A percentile compares a stretch with the other conserved stretches of the same genome.
These are phyloP conservation scores for Monomorium pharaonis DNA, from an alignment of 1,140 invertebrate species.

Conservation along the genomic window DNA sequence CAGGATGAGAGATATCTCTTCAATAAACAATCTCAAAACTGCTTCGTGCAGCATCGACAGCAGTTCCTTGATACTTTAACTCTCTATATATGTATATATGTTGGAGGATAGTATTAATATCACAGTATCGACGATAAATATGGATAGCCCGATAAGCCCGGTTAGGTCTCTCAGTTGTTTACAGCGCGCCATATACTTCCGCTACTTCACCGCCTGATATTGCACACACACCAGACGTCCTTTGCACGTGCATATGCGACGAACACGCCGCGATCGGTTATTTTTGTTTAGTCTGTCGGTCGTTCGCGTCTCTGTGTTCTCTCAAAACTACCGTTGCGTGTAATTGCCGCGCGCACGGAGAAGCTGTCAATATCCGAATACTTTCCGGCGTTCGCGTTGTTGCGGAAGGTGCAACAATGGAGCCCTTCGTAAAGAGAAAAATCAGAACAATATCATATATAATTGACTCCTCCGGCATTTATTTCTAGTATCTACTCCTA, in stretches of 20 bases:
- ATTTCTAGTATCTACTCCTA: neutral
- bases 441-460: neutral
- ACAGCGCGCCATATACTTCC: slow-evolving; percentile 59
- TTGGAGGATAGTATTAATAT: slow-evolving; percentile 29
- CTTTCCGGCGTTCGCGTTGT: neutral
- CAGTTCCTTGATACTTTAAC: slow-evolving; percentile 37
- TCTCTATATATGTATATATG: no score
- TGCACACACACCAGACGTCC: slow-evolving; percentile 28
- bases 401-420: neutral
- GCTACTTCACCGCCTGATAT: slow-evolving; percentile 56
- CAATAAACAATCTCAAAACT: slow-evolving; percentile 8
- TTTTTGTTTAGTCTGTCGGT: slow-evolving; percentile 76
- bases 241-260: slow-evolving; percentile 38
- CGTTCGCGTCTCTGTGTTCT: slow-evolving; percentile 55
- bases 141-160: slow-evolving; percentile 15
- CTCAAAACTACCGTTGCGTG: slow-evolving; percentile 52
- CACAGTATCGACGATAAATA: slow-evolving; percentile 11
- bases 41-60: slow-evolving; percentile 22
- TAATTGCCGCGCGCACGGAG: slow-evolving; percentile 30
- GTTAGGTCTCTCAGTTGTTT: slow-evolving; percentile 6
- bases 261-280: slow-evolving; percentile 61
- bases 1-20: neutral
- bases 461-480: neutral
- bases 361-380: slow-evolving; percentile 40
- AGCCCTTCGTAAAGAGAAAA: neutral